Conservation (phyloP, 2,888 invertebrate species). For the Drosophila parthenogenetica region DNA sequence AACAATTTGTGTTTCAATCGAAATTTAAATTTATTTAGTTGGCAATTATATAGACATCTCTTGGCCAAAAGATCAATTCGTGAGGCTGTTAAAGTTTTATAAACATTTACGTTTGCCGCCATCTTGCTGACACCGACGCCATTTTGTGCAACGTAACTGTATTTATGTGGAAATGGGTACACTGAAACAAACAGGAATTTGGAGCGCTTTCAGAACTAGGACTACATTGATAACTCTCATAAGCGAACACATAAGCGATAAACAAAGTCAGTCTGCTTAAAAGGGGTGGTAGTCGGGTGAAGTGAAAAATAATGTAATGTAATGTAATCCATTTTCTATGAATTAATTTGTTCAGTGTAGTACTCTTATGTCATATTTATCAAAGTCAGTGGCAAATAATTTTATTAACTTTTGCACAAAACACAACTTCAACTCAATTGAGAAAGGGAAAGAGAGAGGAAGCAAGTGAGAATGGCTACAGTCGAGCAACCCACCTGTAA, state of each 20-base stretch:
- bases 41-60: neutral
- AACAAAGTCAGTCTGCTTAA: too few relatives aligned
- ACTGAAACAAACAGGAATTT: too few relatives aligned
- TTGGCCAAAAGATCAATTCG: neutral
- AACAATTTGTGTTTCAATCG: too few relatives aligned
- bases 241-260: too few relatives aligned
- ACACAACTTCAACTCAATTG: conserved; percentile 51
- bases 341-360: neutral
- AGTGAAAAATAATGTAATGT: too few relatives aligned
- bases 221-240: too few relatives aligned
- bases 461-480: too few relatives aligned
- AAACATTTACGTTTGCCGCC: conserved; percentile 37
- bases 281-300: too few relatives aligned
- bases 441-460: conserved; percentile 1
- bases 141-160: conserved; percentile 46
- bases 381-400: conserved; percentile 82
- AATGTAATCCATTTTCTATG: too few relatives aligned
- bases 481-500: too few relatives aligned
- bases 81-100: conserved; percentile 61
- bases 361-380: conserved; percentile 78
- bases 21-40: neutral
- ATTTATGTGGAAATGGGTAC: conserved; percentile 54
- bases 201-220: too few relatives aligned
- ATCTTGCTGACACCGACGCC: conserved; percentile 40
- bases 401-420: conserved; percentile 80